phyloP scores from a whole-genome alignment of 1,140 invertebrate species.

The Diorhabda carinulata region DNA sequence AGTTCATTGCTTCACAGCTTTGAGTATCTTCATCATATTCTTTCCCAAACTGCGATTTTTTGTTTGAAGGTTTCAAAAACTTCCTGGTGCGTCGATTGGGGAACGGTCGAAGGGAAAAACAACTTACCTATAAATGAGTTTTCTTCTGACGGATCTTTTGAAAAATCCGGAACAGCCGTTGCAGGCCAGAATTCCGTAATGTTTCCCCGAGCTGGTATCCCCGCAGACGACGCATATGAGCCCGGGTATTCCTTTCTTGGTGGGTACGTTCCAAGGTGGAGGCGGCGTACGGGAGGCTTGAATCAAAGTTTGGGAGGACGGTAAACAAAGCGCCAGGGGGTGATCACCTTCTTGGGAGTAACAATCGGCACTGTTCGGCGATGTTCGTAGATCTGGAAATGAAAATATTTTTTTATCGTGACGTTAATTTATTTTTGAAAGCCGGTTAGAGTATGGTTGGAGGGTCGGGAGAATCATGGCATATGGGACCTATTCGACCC shows the following conservation, averaged over 20 bases:
- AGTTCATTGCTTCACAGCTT: background rate
- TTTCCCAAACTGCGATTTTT: background rate
- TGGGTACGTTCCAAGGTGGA: constrained; percentile 43
- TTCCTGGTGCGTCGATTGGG: background rate
- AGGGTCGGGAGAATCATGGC: constrained; percentile 33
- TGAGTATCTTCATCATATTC: too few relatives aligned
- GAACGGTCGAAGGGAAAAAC: background rate
- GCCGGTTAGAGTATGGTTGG: constrained; percentile 29
- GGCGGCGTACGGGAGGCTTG: constrained; percentile 46
- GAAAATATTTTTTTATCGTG: constrained; percentile 8
- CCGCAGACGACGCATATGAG: constrained; percentile 93
- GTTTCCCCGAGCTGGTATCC: constrained; percentile 94
- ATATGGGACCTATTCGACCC: constrained; percentile 38
- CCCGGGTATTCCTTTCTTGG: constrained; percentile 53
- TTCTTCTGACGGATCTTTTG: constrained; percentile 92
- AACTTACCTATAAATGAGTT: constrained; percentile 92
- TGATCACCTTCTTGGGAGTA: constrained; percentile 43
- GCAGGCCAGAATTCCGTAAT: constrained; percentile 98
- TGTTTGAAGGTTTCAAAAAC: background rate
- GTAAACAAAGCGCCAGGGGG: constrained; percentile 42
- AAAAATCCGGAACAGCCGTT: constrained; percentile 99
- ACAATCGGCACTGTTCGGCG: constrained; percentile 44
- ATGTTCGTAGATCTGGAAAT: constrained; percentile 43
- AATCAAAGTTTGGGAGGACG: constrained; percentile 43
- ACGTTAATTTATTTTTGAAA: constrained; percentile 24